phyloP scores from a whole-genome alignment of 2,888 invertebrate genomes.

The Parnassius glacialis region DNA sequence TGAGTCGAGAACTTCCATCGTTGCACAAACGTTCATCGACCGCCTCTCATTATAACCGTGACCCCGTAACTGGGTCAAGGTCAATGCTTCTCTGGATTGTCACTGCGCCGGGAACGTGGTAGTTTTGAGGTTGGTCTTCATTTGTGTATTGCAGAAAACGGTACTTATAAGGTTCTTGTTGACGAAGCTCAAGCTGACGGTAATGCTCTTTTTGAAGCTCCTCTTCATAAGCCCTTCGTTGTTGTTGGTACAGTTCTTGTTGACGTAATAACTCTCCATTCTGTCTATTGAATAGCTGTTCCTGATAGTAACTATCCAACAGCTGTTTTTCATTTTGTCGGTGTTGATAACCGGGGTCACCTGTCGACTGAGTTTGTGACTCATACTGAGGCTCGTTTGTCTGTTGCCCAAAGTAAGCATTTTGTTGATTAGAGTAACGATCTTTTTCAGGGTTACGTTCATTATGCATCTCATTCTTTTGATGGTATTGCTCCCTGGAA shows the following conservation, averaged over 20 bases:
- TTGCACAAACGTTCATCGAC: constrained; percentile 43
- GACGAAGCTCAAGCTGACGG: constrained; percentile 39
- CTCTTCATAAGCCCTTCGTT: constrained; percentile 36
- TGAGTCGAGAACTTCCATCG: constrained; percentile 28
- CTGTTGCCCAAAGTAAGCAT: constrained; percentile 29
- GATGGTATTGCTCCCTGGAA: constrained; percentile 37
- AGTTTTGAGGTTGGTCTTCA: constrained; percentile 39
- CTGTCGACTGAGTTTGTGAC: constrained; percentile 30
- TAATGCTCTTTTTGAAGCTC: constrained; percentile 40
- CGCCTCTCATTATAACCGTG: constrained; percentile 44
- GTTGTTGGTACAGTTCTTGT: constrained; percentile 43
- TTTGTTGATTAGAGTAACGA: constrained; percentile 29
- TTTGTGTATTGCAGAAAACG: constrained; percentile 43
- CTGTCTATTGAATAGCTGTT: constrained; percentile 31
- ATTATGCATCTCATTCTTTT: constrained; percentile 31
- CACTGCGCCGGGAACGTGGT: constrained; percentile 34
- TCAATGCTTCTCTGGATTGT: constrained; percentile 51
- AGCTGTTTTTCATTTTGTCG: constrained; percentile 32
- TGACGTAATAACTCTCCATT: constrained; percentile 41
- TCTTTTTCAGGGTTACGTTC: constrained; percentile 34
- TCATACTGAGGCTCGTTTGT: constrained; percentile 34
- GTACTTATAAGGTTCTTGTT: constrained; percentile 47
- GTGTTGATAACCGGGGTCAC: constrained; percentile 28
- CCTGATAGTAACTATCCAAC: constrained; percentile 19
- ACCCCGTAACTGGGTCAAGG: constrained; percentile 65